Conservation (phyloP, 2,888 invertebrate species). For the Calameuta pallipes region DNA sequence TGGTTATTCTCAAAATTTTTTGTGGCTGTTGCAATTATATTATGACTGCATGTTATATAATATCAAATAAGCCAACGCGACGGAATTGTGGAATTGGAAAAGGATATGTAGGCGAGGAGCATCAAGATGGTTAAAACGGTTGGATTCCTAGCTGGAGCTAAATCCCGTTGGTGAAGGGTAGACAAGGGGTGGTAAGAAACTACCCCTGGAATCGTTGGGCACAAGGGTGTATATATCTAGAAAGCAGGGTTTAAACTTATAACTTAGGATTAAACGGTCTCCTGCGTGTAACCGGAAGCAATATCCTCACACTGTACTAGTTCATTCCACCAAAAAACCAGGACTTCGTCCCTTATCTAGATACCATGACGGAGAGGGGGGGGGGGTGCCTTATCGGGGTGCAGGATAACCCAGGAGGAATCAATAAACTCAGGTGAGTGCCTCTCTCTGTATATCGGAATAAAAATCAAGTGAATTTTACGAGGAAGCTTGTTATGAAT, state of each 20-base stretch:
- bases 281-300: slow-evolving; percentile 12
- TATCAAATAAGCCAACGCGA: too few relatives aligned
- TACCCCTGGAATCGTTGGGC: too few relatives aligned
- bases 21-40: too few relatives aligned
- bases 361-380: slow-evolving; percentile 5
- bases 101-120: too few relatives aligned
- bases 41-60: too few relatives aligned
- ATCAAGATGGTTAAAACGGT: too few relatives aligned
- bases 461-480: not conserved
- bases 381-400: not conserved
- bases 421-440: not conserved
- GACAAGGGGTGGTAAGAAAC: too few relatives aligned
- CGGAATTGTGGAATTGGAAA: too few relatives aligned
- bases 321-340: not conserved
- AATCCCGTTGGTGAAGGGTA: too few relatives aligned
- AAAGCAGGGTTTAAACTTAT: slow-evolving; percentile 23
- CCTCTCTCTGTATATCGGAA: not conserved
- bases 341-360: slow-evolving; percentile 6
- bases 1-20: too few relatives aligned
- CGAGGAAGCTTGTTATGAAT: not conserved
- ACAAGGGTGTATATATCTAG: slow-evolving; percentile 9
- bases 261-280: slow-evolving; percentile 25
- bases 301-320: not conserved
- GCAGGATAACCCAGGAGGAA: not conserved
- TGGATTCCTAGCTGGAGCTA: too few relatives aligned